phyloP scores from a whole-genome alignment of 2,888 invertebrate genomes.

The Ormia ochracea region DNA sequence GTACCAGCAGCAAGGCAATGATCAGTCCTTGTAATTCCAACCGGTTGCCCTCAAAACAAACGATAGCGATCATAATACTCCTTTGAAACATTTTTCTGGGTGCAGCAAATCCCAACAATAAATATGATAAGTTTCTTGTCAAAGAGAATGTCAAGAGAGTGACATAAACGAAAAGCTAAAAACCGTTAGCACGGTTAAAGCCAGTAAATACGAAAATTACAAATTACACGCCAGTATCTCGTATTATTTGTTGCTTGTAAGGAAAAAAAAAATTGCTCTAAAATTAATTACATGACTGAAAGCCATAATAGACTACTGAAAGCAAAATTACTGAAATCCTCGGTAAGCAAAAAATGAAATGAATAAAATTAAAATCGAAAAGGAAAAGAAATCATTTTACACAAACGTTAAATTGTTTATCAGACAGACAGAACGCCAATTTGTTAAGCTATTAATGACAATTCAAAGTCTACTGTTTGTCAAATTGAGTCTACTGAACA shows the following conservation, averaged over 20 bases:
- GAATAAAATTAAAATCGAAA: too few species aligned
- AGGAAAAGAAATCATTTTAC: slow-evolving; percentile 21
- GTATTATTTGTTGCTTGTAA: not conserved
- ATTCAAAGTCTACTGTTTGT: slow-evolving; percentile 63
- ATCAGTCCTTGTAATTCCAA: too few species aligned
- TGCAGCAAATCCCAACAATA: too few species aligned
- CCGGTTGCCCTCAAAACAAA: too few species aligned
- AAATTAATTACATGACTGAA: slow-evolving; percentile 58
- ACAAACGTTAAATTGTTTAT: slow-evolving; percentile 17
- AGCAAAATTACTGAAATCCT: slow-evolving; percentile 1
- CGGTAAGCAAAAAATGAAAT: not conserved
- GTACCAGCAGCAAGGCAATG: too few species aligned
- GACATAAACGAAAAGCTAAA: slow-evolving; percentile 20
- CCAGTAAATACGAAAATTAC: slow-evolving; percentile 18
- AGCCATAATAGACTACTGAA: slow-evolving; percentile 55
- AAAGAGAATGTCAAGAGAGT: too few species aligned
- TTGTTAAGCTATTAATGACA: slow-evolving; percentile 62
- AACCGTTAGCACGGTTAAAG: slow-evolving; percentile 36
- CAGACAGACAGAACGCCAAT: slow-evolving; percentile 40
- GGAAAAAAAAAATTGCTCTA: slow-evolving; percentile 11
- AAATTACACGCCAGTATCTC: not conserved
- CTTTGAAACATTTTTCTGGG: too few species aligned
- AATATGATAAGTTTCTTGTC: too few species aligned
- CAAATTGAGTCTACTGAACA: slow-evolving; percentile 48
- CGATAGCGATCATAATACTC: too few species aligned